A percentile compares a stretch with the other conserved stretches of the same genome.
Evolutionary conservation across 1,140 invertebrate genomes (phyloP).

Genomic region (Anadara kagoshimensis): DNA sequence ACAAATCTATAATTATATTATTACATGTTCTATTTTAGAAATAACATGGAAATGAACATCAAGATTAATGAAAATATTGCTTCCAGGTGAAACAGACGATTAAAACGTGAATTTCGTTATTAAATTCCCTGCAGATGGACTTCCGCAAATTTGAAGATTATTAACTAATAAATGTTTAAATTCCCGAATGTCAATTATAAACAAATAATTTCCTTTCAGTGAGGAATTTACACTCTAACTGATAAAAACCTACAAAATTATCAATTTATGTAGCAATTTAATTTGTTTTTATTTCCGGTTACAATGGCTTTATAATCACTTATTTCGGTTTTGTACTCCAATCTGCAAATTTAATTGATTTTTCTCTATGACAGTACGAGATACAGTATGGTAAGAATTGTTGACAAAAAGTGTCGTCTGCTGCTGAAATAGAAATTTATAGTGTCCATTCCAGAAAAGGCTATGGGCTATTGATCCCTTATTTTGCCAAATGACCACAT

Average conservation of each 20-base stretch:
- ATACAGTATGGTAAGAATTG: no score
- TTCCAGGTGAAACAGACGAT: slow-evolving; percentile 11
- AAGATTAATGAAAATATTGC: slow-evolving; percentile 20
- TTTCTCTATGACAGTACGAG: no score
- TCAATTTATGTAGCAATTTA: slow-evolving; percentile 31
- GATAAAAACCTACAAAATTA: slow-evolving; percentile 24
- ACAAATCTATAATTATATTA: neutral
- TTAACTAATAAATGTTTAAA: slow-evolving; percentile 35
- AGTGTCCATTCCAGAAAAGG: no score
- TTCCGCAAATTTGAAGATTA: slow-evolving; percentile 17
- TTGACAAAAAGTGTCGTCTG: no score
- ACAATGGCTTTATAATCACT: slow-evolving; percentile 29
- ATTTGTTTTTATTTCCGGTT: slow-evolving; percentile 33
- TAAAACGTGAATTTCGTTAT: slow-evolving; percentile 11
- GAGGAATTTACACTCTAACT: slow-evolving; percentile 36
- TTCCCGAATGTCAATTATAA: slow-evolving; percentile 30
- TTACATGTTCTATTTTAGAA: slow-evolving; percentile 14
- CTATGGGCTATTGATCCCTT: no score
- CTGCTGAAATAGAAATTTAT: no score
- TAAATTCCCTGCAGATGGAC: slow-evolving; percentile 14
- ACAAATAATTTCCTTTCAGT: slow-evolving; percentile 37
- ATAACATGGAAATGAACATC: slow-evolving; percentile 11
- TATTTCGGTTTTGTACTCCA: neutral
- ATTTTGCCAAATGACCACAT: no score
- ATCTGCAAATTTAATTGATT: no score